These are phyloP conservation scores for Stenodema calcarata DNA, from an alignment of 2,888 invertebrate species.

Conservation along the genomic window DNA sequence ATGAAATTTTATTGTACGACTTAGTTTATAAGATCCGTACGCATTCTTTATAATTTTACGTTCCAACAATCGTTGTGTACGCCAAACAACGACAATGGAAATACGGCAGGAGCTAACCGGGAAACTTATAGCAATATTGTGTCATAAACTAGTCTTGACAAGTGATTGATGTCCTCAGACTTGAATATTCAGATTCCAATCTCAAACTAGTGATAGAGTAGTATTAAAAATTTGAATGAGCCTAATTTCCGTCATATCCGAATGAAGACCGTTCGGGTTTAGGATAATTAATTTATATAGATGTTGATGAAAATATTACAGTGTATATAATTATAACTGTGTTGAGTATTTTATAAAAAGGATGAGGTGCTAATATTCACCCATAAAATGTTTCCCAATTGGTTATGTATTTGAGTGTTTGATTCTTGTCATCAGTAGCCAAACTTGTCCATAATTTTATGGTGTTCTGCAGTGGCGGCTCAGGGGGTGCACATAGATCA, in stretches of 20 bases:
- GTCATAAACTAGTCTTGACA: background rate
- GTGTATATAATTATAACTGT: background rate
- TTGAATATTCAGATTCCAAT: background rate
- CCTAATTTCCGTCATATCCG: background rate
- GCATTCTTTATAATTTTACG: background rate
- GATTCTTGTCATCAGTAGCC: too few relatives aligned
- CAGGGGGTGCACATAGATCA: too few relatives aligned
- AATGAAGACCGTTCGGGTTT: background rate
- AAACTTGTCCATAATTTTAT: too few relatives aligned
- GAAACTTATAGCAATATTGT: constrained; percentile 1
- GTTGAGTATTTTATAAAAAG: background rate
- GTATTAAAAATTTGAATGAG: background rate
- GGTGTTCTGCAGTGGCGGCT: too few relatives aligned
- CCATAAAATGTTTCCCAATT: too few relatives aligned
- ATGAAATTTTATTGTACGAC: background rate
- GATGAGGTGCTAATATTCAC: background rate
- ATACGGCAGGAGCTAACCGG: background rate
- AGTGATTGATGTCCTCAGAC: background rate
- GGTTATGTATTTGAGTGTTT: too few relatives aligned
- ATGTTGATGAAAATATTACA: background rate
- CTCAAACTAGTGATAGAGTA: background rate
- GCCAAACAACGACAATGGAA: background rate
- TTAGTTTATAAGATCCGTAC: background rate
- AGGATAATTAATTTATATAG: background rate
- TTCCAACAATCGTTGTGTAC: background rate